Evolutionary conservation across 2,113 vertebrate genomes (phyloP).

Genomic region (Notarius quadriscutis): DNA sequence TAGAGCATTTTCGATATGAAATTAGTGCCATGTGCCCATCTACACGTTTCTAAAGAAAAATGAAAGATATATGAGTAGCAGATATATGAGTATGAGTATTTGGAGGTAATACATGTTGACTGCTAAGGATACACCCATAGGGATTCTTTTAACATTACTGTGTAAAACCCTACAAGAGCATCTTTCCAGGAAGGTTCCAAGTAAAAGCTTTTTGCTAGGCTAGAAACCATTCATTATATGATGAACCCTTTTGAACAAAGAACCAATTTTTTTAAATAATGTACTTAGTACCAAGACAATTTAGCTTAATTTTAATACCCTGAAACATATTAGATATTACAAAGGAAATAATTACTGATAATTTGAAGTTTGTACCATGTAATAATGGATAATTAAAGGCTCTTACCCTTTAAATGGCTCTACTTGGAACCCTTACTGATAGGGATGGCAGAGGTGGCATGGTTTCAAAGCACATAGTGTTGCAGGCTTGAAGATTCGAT

Average conservation of each 20-base stretch:
- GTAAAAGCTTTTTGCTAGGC: not conserved
- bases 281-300: not conserved
- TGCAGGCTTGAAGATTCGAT: not conserved
- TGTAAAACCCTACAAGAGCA: not conserved
- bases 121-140: not conserved
- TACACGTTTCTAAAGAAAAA: no score
- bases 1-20: not conserved
- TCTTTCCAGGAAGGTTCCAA: not conserved
- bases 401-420: not conserved
- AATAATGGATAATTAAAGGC: constrained; percentile 2
- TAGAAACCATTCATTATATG: not conserved
- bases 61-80: no score
- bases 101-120: not conserved
- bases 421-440: not conserved
- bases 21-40: not conserved
- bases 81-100: not conserved
- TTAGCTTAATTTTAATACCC: not conserved
- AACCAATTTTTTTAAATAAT: not conserved
- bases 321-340: not conserved
- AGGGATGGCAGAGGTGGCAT: not conserved
- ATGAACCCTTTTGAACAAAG: not conserved
- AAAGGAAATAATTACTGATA: not conserved
- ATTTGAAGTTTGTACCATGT: not conserved
- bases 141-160: not conserved
- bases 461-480: not conserved